Evolutionary conservation across 2,888 invertebrate genomes (phyloP).

Genomic region (Caradrina kadenii): DNA sequence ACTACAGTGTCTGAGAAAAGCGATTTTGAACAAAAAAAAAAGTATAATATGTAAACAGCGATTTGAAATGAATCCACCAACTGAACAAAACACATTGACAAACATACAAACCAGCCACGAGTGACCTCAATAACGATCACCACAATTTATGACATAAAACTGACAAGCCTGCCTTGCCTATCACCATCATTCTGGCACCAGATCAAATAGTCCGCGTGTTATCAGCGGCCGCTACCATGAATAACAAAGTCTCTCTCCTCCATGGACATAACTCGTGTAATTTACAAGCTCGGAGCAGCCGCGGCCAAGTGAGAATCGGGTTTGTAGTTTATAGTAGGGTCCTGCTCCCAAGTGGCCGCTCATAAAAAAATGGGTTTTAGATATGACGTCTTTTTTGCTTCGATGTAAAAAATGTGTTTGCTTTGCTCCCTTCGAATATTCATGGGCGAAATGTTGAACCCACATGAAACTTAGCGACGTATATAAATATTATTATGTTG

Average conservation of each 20-base stretch:
- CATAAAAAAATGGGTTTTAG: constrained; percentile 56
- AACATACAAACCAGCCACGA: not conserved
- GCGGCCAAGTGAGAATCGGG: constrained; percentile 45
- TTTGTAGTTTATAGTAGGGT: constrained; percentile 56
- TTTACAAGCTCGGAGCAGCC: constrained; percentile 32
- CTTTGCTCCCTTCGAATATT: constrained; percentile 49
- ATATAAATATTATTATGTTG: constrained; percentile 44
- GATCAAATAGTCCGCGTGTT: constrained; percentile 42
- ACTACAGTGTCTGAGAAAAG: not conserved
- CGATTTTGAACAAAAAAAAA: not conserved
- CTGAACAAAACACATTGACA: not conserved
- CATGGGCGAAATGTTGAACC: constrained; percentile 25
- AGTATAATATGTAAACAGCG: not conserved
- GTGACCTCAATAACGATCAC: constrained; percentile 8
- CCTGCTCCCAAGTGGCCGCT: constrained; percentile 49
- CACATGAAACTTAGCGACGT: constrained; percentile 34
- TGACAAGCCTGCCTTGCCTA: constrained; percentile 6
- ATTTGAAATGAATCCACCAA: not conserved
- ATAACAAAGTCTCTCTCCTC: constrained; percentile 54
- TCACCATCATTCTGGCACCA: constrained; percentile 37
- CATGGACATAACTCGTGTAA: constrained; percentile 44
- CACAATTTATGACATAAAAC: constrained; percentile 14
- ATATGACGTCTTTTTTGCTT: constrained; percentile 59
- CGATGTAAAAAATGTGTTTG: constrained; percentile 54
- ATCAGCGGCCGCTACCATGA: constrained; percentile 53